These are phyloP conservation scores for Delphinus delphis DNA, from an alignment of 2,113 vertebrate species.

Conservation along the genomic window DNA sequence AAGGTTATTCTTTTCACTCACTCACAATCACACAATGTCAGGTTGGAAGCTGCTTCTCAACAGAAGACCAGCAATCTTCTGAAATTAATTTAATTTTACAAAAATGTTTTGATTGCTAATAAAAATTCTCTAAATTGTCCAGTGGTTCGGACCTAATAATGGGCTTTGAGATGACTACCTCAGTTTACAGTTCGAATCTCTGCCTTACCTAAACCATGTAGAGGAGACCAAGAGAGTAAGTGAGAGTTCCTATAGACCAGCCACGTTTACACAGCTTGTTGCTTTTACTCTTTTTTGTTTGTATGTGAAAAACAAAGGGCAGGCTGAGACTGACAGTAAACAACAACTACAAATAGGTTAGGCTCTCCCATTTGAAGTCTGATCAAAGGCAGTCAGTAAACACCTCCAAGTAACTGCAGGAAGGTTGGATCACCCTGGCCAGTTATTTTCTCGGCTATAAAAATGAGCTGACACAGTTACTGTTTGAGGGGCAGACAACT, in stretches of 20 bases:
- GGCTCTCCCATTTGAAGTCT: background rate
- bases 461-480: background rate
- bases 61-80: background rate
- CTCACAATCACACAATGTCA: background rate
- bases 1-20: background rate
- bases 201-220: background rate
- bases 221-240: background rate
- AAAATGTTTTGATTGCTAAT: constrained; percentile 42
- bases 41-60: background rate
- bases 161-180: background rate
- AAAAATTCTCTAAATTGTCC: constrained; percentile 19
- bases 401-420: background rate
- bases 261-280: background rate
- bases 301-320: background rate
- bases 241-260: background rate
- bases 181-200: background rate
- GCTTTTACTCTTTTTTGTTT: background rate
- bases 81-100: constrained; percentile 51
- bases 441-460: constrained; percentile 10
- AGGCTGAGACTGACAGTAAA: background rate
- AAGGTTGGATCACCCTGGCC: background rate
- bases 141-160: background rate
- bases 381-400: background rate
- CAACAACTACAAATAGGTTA: background rate
- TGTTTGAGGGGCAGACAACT: background rate